phyloP scores from a whole-genome alignment of 2,888 invertebrate species.

The Cybosia mesomella region DNA sequence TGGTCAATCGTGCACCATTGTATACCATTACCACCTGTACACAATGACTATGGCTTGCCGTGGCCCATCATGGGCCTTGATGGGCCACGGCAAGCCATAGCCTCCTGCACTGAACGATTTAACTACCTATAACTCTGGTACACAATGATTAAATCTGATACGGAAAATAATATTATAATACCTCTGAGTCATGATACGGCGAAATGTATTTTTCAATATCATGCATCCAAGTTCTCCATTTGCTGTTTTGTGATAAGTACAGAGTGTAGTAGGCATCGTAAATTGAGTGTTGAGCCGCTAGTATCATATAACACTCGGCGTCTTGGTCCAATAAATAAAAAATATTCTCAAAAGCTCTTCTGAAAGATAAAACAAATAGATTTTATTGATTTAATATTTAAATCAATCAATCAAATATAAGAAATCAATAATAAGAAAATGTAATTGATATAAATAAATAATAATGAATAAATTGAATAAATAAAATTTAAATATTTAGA shows the following conservation, averaged over 20 bases:
- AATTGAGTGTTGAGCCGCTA: slow-evolving; percentile 89
- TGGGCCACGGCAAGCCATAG: too few species aligned
- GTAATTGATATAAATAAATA: too few species aligned
- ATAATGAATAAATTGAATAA: too few species aligned
- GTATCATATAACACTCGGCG: slow-evolving; percentile 90
- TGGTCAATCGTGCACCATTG: not conserved
- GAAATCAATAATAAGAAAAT: too few species aligned
- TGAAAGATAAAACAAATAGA: slow-evolving; percentile 64
- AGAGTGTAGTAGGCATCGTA: slow-evolving; percentile 89
- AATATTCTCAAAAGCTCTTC: slow-evolving; percentile 86
- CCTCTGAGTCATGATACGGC: slow-evolving; percentile 86
- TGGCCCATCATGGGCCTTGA: too few species aligned
- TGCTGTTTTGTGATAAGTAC: slow-evolving; percentile 62
- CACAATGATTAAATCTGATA: too few species aligned
- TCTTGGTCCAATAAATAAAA: slow-evolving; percentile 88
- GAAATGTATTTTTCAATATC: slow-evolving; percentile 89
- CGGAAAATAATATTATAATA: not conserved
- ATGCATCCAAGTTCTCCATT: slow-evolving; percentile 89
- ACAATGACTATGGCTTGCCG: not conserved
- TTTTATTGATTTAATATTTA: too few species aligned
- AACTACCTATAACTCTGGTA: too few species aligned
- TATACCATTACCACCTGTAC: too few species aligned
- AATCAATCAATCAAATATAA: too few species aligned
- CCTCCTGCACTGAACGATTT: too few species aligned
- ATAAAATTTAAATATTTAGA: too few species aligned